Evolutionary conservation across 2,888 invertebrate species (phyloP).

Genomic region (Drosophila aldrichi): DNA sequence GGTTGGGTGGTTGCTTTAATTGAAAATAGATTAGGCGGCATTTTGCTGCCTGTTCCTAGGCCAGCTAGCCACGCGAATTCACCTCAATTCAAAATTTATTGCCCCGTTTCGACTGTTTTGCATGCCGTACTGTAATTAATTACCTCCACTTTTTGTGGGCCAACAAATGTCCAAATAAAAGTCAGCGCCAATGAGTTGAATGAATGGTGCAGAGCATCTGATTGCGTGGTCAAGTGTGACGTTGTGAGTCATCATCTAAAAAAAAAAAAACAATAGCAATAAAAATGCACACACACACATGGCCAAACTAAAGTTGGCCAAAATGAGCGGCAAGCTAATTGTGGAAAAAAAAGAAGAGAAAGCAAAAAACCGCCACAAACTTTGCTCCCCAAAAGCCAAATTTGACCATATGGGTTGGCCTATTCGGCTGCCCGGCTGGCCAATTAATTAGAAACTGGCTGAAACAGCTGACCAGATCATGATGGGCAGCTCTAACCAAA

Average conservation of each 20-base stretch:
- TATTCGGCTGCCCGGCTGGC: conserved; percentile 56
- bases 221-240: conserved; percentile 27
- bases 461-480: conserved; percentile 45
- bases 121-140: conserved; percentile 74
- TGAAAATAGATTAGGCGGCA: conserved; percentile 53
- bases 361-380: conserved; percentile 28
- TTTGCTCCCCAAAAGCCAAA: conserved; percentile 27
- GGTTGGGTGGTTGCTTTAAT: no score
- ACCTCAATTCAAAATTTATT: conserved; percentile 54
- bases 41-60: background rate
- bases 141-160: conserved; percentile 50
- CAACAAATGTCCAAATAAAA: conserved; percentile 70
- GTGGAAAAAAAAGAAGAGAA: conserved; percentile 69
- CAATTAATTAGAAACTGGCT: conserved; percentile 73
- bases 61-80: conserved; percentile 22
- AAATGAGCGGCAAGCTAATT: conserved; percentile 60
- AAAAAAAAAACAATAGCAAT: background rate
- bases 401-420: conserved; percentile 60
- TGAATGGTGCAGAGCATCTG: conserved; percentile 33
- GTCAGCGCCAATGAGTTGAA: conserved; percentile 62
- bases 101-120: conserved; percentile 63
- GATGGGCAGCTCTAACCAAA: conserved; percentile 40
- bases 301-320: conserved; percentile 36
- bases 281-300: background rate
- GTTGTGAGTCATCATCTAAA: conserved; percentile 42